Evolutionary conservation across 2,888 invertebrate genomes (phyloP), one percentile per base, ranked within the genome.

Genomic region (Cynaeus angustus): DNA sequence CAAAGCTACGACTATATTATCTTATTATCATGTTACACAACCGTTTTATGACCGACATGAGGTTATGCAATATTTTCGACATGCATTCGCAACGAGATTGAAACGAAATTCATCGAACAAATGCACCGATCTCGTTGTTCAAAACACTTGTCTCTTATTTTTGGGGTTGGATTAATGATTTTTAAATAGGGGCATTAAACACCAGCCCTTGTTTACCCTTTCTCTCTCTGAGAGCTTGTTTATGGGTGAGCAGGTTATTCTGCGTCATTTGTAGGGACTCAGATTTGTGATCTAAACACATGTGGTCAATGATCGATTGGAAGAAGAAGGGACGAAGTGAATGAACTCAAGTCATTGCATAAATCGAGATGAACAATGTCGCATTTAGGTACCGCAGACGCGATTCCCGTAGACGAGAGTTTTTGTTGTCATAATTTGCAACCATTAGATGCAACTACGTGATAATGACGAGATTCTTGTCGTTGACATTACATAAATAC

Each of bases 391-490:
- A 26, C 26, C 46, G 61, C 48, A 33, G 46, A 59, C 46, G 46
- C 12, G 59, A 46, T 33, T 28, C 16, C n/a, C 21, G 26, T 9
- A 14, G 37, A 28, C 12, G 30, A 66, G 43, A 50, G 48, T 55
- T 68, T 68, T 33, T 68, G 83, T 83, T 85, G 84, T 83, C 85
- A 84, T 85, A 85, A 85, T 85, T 85, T 84, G 85, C 83, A 84
- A 82, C 53, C 38, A 53, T 52, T 64, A 43, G 64, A 64, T 64
- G 52, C 64, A 64, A 43, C 28, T 52, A 53, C 52, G 52, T 43
- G 64, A 45, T 64, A 64, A 64, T 64, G 45, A 53, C 43, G 45
- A 61, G 61, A 61, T 61, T 21, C 10, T 61, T 50, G 61, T 50
- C 61, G 61, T 30, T 38, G 61, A 50, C 61, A 21, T 46, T 59